Base-by-base conservation (phyloP, 2,888 invertebrate species). In the Drepanosiphum platanoidis region DNA sequence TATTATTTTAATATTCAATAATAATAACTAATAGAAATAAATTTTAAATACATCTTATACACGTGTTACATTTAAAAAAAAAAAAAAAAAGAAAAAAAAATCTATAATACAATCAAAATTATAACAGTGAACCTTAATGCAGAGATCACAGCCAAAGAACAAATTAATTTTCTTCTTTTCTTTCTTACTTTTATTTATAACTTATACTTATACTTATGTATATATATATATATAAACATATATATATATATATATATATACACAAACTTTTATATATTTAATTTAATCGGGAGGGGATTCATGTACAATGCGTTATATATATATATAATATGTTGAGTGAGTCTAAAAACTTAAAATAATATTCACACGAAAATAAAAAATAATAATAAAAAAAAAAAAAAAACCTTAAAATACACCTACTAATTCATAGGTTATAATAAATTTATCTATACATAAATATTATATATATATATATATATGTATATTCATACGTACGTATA, bases 141-240 rank as follows among this genome's bases (percentile, higher is more conserved):
- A 88, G 88, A 88, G 88, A 88, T 88, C 88, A 88, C 88, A 88
- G 88, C 88, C 88, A 88, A 88, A 88, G 88, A 88, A 88, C 88
- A 84, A 58, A 52, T 75, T 87, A 87, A 86, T 87, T 88, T 88
- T 87, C 87, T 88, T 88, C 87, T 88, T 87, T 88, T 82, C 15
- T 70, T 61, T 81, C 58, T 81, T 87, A 87, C 86, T 87, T 88
- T 87, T 87, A 88, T 88, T 87, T 87, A 88, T 87, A n/a, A n/a
- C n/a, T n/a, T n/a, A n/a, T n/a, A n/a, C n/a, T n/a, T n/a, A n/a
- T n/a, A n/a, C n/a, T n/a, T n/a, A n/a, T n/a, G n/a, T n/a, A n/a
- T n/a, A n/a, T n/a, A n/a, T n/a, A n/a, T n/a, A n/a, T n/a, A n/a
- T n/a, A n/a, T n/a, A n/a, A n/a, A n/a, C n/a, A n/a, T n/a, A n/a